Evolutionary conservation across 2,113 vertebrate species (phyloP).

Genomic region (Prietella phreatophila): DNA sequence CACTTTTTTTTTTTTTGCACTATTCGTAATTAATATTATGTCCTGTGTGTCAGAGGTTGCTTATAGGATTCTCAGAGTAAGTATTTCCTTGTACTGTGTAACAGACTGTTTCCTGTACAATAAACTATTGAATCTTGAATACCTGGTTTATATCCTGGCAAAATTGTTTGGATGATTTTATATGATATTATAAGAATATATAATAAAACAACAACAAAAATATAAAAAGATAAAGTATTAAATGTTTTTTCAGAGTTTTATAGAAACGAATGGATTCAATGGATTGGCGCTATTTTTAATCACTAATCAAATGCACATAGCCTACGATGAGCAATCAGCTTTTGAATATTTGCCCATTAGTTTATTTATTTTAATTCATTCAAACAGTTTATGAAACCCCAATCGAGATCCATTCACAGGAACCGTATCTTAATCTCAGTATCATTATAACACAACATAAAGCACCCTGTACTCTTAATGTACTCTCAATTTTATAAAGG

Average conservation of each 20-base stretch:
- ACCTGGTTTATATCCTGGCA: neutral
- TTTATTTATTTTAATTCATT: neutral
- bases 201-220: neutral
- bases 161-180: neutral
- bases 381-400: neutral
- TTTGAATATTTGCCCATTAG: neutral
- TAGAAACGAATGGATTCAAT: neutral
- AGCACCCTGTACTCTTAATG: neutral
- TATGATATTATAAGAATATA: neutral
- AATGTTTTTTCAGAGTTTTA: neutral
- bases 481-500: neutral
- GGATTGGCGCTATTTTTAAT: neutral
- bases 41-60: too few relatives aligned
- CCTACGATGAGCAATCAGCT: neutral
- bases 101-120: too few relatives aligned
- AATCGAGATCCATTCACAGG: neutral
- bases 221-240: neutral
- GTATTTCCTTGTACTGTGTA: too few relatives aligned
- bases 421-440: neutral
- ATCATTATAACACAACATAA: neutral
- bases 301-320: neutral
- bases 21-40: too few relatives aligned
- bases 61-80: too few relatives aligned
- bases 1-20: too few relatives aligned
- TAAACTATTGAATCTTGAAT: too few relatives aligned